Percentiles rank a stretch among this genome's conserved stretches.
Conservation (phyloP, 2,113 vertebrate species). For the Pyxicephalus adspersus region DNA sequence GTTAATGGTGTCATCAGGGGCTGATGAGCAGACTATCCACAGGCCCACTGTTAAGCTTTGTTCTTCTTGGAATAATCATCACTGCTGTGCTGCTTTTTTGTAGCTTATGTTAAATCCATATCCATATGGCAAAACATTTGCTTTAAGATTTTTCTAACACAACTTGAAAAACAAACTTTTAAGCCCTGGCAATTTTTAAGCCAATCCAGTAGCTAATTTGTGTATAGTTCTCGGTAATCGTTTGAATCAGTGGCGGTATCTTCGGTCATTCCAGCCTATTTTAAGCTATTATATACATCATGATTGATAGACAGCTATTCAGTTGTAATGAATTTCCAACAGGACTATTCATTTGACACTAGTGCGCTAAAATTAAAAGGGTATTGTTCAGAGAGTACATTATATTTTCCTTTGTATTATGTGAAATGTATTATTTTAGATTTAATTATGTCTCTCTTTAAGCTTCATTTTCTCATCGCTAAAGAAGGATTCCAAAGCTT, state of each 20-base stretch:
- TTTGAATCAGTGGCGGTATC: not conserved
- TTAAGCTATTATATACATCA: not conserved
- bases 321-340: not conserved
- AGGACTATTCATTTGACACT: not conserved
- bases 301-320: constrained; percentile 1
- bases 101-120: too few relatives aligned
- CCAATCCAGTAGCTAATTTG: not conserved
- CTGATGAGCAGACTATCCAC: too few relatives aligned
- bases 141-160: too few relatives aligned
- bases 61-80: too few relatives aligned
- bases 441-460: not conserved
- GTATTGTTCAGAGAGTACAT: not conserved
- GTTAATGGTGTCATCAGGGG: too few relatives aligned
- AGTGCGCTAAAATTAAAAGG: not conserved
- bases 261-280: not conserved
- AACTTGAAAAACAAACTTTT: too few relatives aligned
- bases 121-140: too few relatives aligned
- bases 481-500: constrained; percentile 78
- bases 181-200: not conserved
- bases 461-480: constrained; percentile 57
- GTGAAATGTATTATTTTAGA: not conserved
- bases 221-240: not conserved
- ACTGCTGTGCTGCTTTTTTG: too few relatives aligned
- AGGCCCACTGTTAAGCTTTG: too few relatives aligned
- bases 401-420: not conserved